Conservation (phyloP, 2,113 vertebrate species). For the Phodopus roborovskii region DNA sequence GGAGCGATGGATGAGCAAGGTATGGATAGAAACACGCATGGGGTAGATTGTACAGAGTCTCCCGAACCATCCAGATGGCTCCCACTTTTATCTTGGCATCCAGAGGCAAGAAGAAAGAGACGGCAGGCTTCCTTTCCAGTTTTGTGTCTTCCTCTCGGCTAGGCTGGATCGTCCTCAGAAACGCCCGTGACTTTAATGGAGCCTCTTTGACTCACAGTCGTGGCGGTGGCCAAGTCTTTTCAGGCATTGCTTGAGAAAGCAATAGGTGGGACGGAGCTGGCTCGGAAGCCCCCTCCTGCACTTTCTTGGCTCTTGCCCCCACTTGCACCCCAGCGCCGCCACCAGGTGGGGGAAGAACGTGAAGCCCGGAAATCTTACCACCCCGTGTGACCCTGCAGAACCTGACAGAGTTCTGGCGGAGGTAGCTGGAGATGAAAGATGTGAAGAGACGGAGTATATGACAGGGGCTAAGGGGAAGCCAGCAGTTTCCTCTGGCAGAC, state of each 20-base stretch:
- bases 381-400: conserved; percentile 57
- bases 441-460: neutral
- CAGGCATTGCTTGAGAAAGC: conserved; percentile 24
- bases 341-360: conserved; percentile 64
- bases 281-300: neutral
- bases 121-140: neutral
- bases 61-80: neutral
- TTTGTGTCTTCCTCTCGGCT: neutral
- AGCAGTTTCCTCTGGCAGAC: conserved; percentile 3
- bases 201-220: neutral
- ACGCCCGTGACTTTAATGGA: conserved; percentile 53
- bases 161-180: neutral
- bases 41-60: neutral
- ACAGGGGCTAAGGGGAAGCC: conserved; percentile 1
- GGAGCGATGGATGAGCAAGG: neutral
- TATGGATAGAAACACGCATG: rapidly evolving
- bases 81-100: neutral
- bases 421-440: conserved; percentile 52
- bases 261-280: neutral
- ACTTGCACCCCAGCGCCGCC: conserved; percentile 52
- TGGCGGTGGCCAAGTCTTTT: neutral
- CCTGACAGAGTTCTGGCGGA: conserved; percentile 57
- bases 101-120: neutral
- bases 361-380: conserved; percentile 53
- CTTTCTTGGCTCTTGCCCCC: conserved; percentile 36